Conservation (phyloP, 1,140 invertebrate genomes). For the Anastrepha ludens region DNA sequence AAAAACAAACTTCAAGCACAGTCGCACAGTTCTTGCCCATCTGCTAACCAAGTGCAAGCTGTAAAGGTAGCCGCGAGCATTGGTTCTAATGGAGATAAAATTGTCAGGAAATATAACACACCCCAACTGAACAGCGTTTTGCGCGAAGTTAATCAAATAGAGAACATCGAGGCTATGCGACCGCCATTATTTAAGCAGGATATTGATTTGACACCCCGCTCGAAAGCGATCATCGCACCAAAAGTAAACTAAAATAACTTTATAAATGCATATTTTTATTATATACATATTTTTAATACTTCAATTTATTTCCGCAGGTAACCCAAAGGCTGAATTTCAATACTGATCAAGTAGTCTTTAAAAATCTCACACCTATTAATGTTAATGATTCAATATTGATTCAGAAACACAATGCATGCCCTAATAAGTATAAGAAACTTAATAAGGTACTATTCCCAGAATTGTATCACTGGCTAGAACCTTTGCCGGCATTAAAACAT, state of each 20-base stretch:
- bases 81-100: neutral
- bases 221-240: slow-evolving; percentile 1
- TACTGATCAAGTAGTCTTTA: slow-evolving; percentile 9
- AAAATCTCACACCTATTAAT: slow-evolving; percentile 31
- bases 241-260: neutral
- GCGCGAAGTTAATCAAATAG: slow-evolving; percentile 17
- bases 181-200: neutral
- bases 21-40: neutral
- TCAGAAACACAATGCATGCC: neutral
- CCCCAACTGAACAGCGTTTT: slow-evolving; percentile 24
- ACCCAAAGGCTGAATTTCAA: slow-evolving; percentile 47
- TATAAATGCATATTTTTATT: neutral
- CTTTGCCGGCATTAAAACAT: neutral
- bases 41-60: neutral
- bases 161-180: neutral
- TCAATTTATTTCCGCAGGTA: neutral
- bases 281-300: neutral
- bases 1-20: neutral
- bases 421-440: neutral
- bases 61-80: neutral
- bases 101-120: neutral
- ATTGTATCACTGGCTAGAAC: neutral
- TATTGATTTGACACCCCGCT: slow-evolving; percentile 9
- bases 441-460: slow-evolving; percentile 35
- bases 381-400: slow-evolving; percentile 32